Evolutionary conservation across 2,113 vertebrate genomes (phyloP), one percentile per base, ranked within the genome.

Genomic region (Muntiacus muntjak): DNA sequence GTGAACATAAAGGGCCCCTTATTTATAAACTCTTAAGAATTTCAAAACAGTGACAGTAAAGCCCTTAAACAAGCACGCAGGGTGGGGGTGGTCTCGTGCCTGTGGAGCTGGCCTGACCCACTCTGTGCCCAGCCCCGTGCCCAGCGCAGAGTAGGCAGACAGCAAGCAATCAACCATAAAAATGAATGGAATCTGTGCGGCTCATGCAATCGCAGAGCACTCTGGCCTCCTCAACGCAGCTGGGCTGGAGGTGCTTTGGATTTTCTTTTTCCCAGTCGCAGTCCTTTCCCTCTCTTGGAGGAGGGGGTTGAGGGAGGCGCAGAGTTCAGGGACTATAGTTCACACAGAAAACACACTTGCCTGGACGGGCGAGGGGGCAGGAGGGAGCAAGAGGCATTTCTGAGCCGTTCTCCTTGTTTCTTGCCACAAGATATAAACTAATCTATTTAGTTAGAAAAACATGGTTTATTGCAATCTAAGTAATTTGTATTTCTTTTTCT

Each of bases 371-470:
- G 25, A 97, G 89, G 17, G 86, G 91, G 95, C 82, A 89, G 92
- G 54, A 96, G 89, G 16, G 5, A 89, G 97, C 87, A 58, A 28
- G 60, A 89, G 89, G 93, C 93, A 58, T 87, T 93, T 92, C 96
- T 93, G 93, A 95, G 91, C 95, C 3, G 0, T 47, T 94, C 91
- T 58, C 95, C 95, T 97, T 54, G 45, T 55, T 79, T 74, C 89
- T 91, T 36, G 78, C 94, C 98, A 98, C 95, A 98, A 98, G 98
- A 98, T 93, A 43, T 95, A 98, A 98, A 97, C 95, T 98, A 98
- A 98, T 98, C 96, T 98, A 98, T 98, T 98, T 98, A 98, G 98
- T 98, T 98, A 98, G 97, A 98, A 99, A 99, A 99, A 98, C 97
- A 98, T 89, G 91, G 97, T 67, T 98, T 98, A 98, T 95, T 98